phyloP scores from a whole-genome alignment of 2,113 vertebrate genomes.

The Dasyurus viverrinus region DNA sequence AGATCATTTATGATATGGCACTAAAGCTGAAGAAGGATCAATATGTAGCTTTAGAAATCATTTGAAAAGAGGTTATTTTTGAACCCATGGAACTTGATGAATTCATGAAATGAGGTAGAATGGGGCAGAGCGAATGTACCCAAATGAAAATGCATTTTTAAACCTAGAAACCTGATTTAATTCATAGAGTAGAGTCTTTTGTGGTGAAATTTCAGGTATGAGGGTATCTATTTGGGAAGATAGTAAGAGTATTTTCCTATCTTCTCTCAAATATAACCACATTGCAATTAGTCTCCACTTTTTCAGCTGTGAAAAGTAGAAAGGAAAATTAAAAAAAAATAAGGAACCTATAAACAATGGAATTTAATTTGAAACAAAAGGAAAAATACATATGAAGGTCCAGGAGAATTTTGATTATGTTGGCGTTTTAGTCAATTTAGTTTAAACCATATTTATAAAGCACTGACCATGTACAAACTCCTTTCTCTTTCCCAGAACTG shows the following conservation, averaged over 20 bases:
- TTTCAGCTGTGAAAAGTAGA: neutral
- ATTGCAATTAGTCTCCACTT: neutral
- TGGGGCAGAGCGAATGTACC: neutral
- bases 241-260: neutral
- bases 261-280: neutral
- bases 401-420: neutral
- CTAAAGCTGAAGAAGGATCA: neutral
- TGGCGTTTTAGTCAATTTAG: neutral
- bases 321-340: neutral
- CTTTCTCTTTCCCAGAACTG: neutral
- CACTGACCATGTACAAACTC: neutral
- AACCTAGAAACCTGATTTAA: neutral
- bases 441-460: neutral
- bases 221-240: neutral
- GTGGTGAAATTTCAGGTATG: neutral
- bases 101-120: neutral
- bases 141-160: neutral
- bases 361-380: neutral
- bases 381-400: neutral
- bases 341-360: neutral
- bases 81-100: neutral
- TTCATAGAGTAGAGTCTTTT: neutral
- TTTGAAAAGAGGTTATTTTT: neutral
- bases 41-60: neutral
- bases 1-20: neutral